Conservation (phyloP, 53 echinoderm and acorn worm genomes). For the Apostichopus leukothele region DNA sequence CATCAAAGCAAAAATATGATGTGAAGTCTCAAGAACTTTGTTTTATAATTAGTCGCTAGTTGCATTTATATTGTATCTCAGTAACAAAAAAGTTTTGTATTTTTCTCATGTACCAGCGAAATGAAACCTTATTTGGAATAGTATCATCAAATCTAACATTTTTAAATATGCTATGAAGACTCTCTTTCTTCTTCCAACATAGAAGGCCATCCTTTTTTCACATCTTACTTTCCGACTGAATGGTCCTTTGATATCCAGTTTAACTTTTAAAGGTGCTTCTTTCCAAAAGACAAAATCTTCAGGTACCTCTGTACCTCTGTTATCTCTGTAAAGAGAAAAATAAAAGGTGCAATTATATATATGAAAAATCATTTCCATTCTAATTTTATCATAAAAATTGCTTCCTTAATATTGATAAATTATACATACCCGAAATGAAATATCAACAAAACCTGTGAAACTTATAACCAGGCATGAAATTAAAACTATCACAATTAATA, state of each 20-base stretch:
- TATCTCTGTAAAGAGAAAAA: not conserved
- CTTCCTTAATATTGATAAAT: too few species aligned
- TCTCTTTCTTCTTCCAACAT: not conserved
- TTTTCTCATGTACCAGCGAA: not conserved
- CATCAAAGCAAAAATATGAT: not conserved
- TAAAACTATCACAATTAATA: too few species aligned
- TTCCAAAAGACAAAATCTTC: not conserved
- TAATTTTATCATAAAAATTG: not conserved
- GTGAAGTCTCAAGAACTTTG: not conserved
- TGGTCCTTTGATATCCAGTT: constrained; percentile 3
- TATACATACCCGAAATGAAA: too few species aligned
- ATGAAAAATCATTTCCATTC: not conserved
- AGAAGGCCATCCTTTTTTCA: constrained; percentile 9
- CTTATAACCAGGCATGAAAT: too few species aligned
- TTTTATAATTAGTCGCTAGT: not conserved
- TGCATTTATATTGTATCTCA: not conserved
- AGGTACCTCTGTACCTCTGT: not conserved
- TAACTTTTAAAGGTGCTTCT: not conserved
- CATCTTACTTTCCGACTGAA: not conserved
- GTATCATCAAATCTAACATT: not conserved
- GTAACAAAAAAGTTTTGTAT: not conserved
- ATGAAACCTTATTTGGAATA: not conserved
- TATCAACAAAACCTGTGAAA: too few species aligned
- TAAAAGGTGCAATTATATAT: not conserved
- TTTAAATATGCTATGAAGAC: constrained; percentile 11